Percentiles rank a stretch among this genome's conserved stretches.
Conservation (phyloP, 2,888 invertebrate species). For the Synergus laeviventris region DNA sequence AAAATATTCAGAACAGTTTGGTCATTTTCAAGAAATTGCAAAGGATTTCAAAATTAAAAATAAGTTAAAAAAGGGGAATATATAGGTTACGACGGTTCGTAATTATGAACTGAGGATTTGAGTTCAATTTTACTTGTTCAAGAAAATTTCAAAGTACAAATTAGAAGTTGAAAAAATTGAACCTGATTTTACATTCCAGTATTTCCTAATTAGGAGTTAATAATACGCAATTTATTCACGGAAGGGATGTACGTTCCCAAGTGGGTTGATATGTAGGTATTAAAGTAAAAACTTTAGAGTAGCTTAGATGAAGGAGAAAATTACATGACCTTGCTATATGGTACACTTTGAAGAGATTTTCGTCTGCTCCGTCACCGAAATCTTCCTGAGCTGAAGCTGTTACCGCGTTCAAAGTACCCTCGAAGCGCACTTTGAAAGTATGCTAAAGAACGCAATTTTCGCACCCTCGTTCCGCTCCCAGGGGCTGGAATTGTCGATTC, state of each 20-base stretch:
- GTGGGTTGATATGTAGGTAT: not conserved
- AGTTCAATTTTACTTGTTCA: not conserved
- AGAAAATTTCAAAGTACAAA: too few relatives aligned
- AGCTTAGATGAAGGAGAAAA: constrained; percentile 20
- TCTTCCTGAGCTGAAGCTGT: constrained; percentile 51
- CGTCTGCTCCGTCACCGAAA: constrained; percentile 36
- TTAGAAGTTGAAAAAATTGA: too few relatives aligned
- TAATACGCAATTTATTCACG: not conserved
- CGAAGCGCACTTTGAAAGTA: constrained; percentile 50
- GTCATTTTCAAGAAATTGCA: too few relatives aligned
- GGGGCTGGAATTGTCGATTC: constrained; percentile 44
- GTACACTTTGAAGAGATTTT: constrained; percentile 24
- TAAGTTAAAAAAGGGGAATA: too few relatives aligned
- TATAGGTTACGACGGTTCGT: too few relatives aligned
- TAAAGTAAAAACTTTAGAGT: constrained; percentile 11
- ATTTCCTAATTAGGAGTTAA: too few relatives aligned
- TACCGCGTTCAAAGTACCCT: constrained; percentile 55
- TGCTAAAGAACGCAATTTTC: constrained; percentile 58
- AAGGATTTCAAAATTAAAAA: too few relatives aligned
- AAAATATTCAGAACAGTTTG: too few relatives aligned
- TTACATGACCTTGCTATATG: constrained; percentile 16
- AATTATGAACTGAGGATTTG: too few relatives aligned
- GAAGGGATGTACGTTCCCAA: not conserved
- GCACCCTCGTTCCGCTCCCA: constrained; percentile 46
- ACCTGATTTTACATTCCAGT: too few relatives aligned